A percentile compares a stretch with the other conserved stretches of the same genome.
Conservation (phyloP, 2,113 vertebrate genomes). For the Sturnira hondurensis region DNA sequence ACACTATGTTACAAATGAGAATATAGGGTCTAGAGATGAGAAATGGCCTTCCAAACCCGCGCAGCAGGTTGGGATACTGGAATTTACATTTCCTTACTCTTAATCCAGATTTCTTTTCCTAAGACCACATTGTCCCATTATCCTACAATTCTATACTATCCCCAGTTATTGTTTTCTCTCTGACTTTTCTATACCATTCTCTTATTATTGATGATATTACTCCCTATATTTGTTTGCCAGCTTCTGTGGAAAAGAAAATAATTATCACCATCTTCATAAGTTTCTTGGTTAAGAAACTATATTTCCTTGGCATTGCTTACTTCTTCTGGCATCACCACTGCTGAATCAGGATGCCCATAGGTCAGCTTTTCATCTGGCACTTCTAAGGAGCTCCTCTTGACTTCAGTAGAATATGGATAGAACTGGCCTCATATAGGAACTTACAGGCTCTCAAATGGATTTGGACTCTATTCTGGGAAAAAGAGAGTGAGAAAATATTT, state of each 20-base stretch:
- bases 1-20: neutral
- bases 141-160: neutral
- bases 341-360: constrained; percentile 8
- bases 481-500: constrained; percentile 18
- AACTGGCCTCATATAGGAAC: neutral
- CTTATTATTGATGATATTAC: constrained; percentile 12
- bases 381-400: constrained; percentile 27
- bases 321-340: constrained; percentile 10
- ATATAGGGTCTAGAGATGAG: neutral
- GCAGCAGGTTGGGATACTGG: neutral
- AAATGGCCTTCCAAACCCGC: neutral
- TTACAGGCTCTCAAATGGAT: neutral
- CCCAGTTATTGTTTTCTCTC: neutral
- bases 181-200: neutral
- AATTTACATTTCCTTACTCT: neutral
- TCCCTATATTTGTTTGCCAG: neutral
- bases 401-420: neutral
- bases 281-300: constrained; percentile 27
- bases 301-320: constrained; percentile 21
- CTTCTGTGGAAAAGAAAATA: constrained; percentile 8
- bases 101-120: neutral
- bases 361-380: constrained; percentile 27
- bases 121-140: neutral
- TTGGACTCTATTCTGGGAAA: neutral
- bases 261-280: neutral